Evolutionary conservation across 2,888 invertebrate genomes (phyloP).

Genomic region (Polyploca ridens): DNA sequence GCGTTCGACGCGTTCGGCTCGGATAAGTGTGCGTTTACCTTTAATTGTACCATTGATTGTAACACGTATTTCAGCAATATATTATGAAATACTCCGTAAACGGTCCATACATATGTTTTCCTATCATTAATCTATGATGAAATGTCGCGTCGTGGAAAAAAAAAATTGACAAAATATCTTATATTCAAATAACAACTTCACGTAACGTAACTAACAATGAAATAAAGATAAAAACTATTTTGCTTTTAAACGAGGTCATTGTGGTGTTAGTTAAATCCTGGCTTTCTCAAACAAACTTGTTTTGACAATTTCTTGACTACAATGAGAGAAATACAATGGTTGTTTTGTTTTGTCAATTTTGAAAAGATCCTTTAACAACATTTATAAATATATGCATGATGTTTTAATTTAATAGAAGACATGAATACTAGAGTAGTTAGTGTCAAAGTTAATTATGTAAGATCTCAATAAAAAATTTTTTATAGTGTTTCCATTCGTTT

Average conservation of each 20-base stretch:
- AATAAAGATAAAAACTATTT: conserved; percentile 28
- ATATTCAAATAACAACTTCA: conserved; percentile 14
- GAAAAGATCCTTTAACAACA: background rate
- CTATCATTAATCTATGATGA: background rate
- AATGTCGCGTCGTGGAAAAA: conserved; percentile 10
- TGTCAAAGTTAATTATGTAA: no score
- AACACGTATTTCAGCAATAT: background rate
- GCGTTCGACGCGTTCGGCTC: no score
- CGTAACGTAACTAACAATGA: conserved; percentile 22
- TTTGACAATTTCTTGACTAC: background rate
- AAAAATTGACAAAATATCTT: conserved; percentile 15
- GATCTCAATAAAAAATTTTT: no score
- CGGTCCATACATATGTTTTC: background rate
- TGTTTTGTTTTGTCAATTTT: background rate
- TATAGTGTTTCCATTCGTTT: no score
- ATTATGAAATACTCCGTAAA: background rate
- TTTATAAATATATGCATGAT: background rate
- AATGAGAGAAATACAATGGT: background rate
- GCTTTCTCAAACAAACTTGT: conserved; percentile 22
- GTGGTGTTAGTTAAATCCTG: conserved; percentile 23
- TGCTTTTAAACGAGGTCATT: conserved; percentile 21
- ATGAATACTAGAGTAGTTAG: no score
- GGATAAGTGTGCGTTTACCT: no score
- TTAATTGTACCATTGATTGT: background rate
- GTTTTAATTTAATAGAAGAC: background rate